Evolutionary conservation across 2,888 invertebrate species (phyloP), one percentile per base, ranked within the genome.

Genomic region (Bembecia ichneumoniformis): DNA sequence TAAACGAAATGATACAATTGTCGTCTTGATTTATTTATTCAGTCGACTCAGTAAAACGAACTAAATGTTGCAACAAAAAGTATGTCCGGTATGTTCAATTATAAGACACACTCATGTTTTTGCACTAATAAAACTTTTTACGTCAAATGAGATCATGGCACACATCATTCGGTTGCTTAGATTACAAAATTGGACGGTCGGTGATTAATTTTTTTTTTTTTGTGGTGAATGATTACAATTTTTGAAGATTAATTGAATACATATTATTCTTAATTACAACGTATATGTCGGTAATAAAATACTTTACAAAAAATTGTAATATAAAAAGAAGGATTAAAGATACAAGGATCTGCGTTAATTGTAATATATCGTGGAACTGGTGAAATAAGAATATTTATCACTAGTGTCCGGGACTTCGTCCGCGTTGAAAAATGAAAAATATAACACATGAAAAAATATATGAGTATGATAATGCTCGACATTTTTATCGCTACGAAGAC

Each of bases 41-140:
- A 40, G 14, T 40, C 40, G n/a, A n/a, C 14, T 16, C 13, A 2
- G 17, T 44, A 44, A 44, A 44, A 15, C 11, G 40, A 14, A 45
- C 34, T 28, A 20, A 34, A 20, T 46, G 46, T 46, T 49, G 49
- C 34, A 43, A 59, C 62, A 74, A 80, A 80, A 79, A 75, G 54
- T 47, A 62, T 68, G 68, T 81, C 81, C 81, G 80, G 80, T 65
- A 77, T 67, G 65, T 55, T 54, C 52, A 65, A 75, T 70, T 66
- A 58, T 64, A 57, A 59, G 58, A 58, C 52, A 60, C 52, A 55
- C 48, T 54, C 50, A 52, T 15, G 59, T 80, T 81, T 81, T 81
- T 82, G 70, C 62, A 60, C 55, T 69, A 74, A 73, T 77, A 67
- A 74, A 71, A 58, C 55, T 74, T 79, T 77, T 79, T 79, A 62